A percentile compares a stretch with the other conserved stretches of the same genome.
These are phyloP conservation scores for Xyliphius kryptos DNA, from an alignment of 2,113 vertebrate species.

Conservation along the genomic window DNA sequence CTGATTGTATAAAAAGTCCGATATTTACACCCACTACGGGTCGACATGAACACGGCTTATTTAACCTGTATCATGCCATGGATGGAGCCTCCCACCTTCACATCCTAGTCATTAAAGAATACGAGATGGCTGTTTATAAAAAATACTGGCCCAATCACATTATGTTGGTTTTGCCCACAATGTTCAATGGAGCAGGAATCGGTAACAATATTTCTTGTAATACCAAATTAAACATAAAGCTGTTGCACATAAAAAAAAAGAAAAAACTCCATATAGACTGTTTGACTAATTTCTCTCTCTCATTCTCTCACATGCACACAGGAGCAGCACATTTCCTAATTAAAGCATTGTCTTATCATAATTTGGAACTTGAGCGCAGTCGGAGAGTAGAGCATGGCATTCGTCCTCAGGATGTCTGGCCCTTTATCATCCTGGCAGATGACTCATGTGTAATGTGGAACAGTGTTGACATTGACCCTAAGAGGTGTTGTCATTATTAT, in stretches of 20 bases:
- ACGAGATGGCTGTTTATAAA: constrained; percentile 95
- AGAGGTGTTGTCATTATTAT: constrained; percentile 46
- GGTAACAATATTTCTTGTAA: constrained; percentile 57
- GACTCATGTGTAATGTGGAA: constrained; percentile 99
- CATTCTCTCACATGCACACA: constrained; percentile 44
- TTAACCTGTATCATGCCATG: constrained; percentile 96
- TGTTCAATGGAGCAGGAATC: constrained; percentile 90
- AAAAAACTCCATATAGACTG: no score
- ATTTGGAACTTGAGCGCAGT: constrained; percentile 87
- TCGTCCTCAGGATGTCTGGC: constrained; percentile 85
- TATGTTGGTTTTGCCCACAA: constrained; percentile 90
- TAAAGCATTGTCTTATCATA: constrained; percentile 94
- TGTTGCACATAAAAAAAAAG: no score
- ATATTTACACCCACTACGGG: constrained; percentile 94
- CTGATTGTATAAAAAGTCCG: constrained; percentile 87
- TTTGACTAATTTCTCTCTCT: not conserved
- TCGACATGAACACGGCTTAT: constrained; percentile 91
- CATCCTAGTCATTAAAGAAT: constrained; percentile 93
- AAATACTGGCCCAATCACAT: constrained; percentile 99
- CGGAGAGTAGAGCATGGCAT: constrained; percentile 81
- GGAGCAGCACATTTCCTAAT: constrained; percentile 95
- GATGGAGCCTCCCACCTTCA: constrained; percentile 90
- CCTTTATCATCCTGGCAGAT: constrained; percentile 88
- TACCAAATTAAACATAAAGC: no score
- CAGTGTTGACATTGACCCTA: constrained; percentile 67